Base-by-base conservation (phyloP, 1,140 invertebrate genomes). In the Dinothrombium tinctorium region DNA sequence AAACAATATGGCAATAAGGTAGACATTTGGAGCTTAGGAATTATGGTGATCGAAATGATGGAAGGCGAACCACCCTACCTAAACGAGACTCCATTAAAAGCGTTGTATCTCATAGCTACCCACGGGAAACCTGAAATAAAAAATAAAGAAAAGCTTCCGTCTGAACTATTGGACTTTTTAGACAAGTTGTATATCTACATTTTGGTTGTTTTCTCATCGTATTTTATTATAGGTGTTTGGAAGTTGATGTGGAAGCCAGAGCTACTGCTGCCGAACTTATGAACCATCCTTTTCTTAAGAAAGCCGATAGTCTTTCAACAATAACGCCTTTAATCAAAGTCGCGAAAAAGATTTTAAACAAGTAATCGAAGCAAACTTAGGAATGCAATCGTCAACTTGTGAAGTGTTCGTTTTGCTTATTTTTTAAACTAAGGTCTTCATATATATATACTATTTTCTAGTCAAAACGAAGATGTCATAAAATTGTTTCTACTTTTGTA, bases 11-110 rank as follows among this genome's bases (percentile, higher is more conserved):
- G 69, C 7, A 67, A 67, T 7, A 68, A 67, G 50, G 66, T 73
- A 14, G 70, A 71, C 53, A 62, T 70, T 19, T 72, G 69, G 69
- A 59, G 28, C 24, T 33, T 53, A 63, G 89, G 89, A 12, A 95
- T 96, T 35, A 92, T 96, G 87, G 83, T 82, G n/a, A 96, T 46
- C 17, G 89, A 95, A 62, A 96, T 98, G 89, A 82, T 98, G 0
- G 89, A 98, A 59, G 87, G 89, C 1, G 83, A 95, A 57, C 90
- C 90, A 14, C 92, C 92, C 2, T 98, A 98, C 63, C 63, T 98
- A 26, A 95, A 94, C 58, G 87, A 96, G 62, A 78, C 83, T 14
- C 87, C 17, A 21, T 22, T 42, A 24, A 69, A 84, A 59, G 89
- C 89, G 4, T 63, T 95, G 14, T 96, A 94, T 65, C 63, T 95